Evolutionary conservation across 2,888 invertebrate genomes (phyloP).

Genomic region (Trichogramma dendrolimi): DNA sequence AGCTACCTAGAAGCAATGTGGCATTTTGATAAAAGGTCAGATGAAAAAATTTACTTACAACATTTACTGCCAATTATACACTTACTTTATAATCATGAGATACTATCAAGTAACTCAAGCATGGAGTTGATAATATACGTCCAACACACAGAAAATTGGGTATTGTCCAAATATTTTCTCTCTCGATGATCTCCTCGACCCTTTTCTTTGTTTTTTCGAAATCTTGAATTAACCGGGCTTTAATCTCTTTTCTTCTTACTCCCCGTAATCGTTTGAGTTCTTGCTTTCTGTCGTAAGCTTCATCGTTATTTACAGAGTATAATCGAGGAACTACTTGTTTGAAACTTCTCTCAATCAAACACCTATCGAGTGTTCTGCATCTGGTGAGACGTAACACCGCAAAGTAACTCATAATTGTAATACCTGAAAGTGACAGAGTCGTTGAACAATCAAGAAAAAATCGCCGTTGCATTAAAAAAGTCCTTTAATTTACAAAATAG

Average conservation of each 20-base stretch:
- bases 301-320: constrained; percentile 37
- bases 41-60: background rate
- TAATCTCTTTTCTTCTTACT: constrained; percentile 37
- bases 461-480: background rate
- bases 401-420: constrained; percentile 38
- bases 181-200: constrained; percentile 68
- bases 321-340: constrained; percentile 36
- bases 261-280: constrained; percentile 31
- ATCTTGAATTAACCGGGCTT: constrained; percentile 40
- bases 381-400: constrained; percentile 33
- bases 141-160: constrained; percentile 87
- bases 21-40: constrained; percentile 2
- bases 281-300: constrained; percentile 32
- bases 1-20: constrained; percentile 56
- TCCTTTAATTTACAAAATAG: background rate
- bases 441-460: constrained; percentile 26
- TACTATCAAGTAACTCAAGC: constrained; percentile 83
- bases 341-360: constrained; percentile 38
- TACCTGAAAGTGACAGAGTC: too few species aligned
- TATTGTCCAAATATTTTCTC: constrained; percentile 87
- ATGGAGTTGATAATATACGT: constrained; percentile 82
- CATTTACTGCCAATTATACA: background rate
- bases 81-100: constrained; percentile 67
- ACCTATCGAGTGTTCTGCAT: constrained; percentile 33
- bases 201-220: constrained; percentile 54